Percentiles rank a stretch among this genome's conserved stretches.
phyloP scores from a whole-genome alignment of 2,797 vertebrate genomes.

The Melopsittacus undulatus region DNA sequence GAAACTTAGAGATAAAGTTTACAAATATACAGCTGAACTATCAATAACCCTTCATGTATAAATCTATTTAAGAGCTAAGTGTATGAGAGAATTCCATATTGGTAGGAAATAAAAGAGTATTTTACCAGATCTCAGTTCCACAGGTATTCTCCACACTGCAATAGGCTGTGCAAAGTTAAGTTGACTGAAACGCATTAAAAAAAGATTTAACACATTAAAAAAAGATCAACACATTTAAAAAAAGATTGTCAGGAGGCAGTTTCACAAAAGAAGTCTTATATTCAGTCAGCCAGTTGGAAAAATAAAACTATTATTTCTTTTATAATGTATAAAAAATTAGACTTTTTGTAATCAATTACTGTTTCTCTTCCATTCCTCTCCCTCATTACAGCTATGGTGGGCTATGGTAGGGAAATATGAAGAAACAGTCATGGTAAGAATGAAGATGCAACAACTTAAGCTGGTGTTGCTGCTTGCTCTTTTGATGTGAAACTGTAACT shows the following conservation, averaged over 20 bases:
- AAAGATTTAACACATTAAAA: not conserved
- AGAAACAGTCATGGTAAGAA: not conserved
- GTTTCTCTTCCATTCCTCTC: accelerated
- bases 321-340: not conserved
- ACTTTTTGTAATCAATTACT: not conserved
- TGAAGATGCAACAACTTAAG: not conserved
- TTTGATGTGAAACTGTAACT: not conserved
- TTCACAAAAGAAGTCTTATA: not conserved
- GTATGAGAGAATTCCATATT: not conserved
- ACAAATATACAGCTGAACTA: not conserved
- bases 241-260: not conserved
- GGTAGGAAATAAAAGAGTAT: not conserved
- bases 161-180: not conserved
- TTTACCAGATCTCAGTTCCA: not conserved
- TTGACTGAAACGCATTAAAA: not conserved
- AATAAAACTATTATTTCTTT: not conserved
- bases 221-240: not conserved
- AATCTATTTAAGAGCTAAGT: not conserved
- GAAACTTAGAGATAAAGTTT: not conserved
- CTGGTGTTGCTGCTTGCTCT: not conserved
- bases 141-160: not conserved
- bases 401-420: accelerated
- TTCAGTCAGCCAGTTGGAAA: not conserved
- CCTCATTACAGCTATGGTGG: not conserved
- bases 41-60: not conserved